Evolutionary conservation across 92 coral and sea anemone species (phyloP).

Genomic region (Zoanthus sociatus): DNA sequence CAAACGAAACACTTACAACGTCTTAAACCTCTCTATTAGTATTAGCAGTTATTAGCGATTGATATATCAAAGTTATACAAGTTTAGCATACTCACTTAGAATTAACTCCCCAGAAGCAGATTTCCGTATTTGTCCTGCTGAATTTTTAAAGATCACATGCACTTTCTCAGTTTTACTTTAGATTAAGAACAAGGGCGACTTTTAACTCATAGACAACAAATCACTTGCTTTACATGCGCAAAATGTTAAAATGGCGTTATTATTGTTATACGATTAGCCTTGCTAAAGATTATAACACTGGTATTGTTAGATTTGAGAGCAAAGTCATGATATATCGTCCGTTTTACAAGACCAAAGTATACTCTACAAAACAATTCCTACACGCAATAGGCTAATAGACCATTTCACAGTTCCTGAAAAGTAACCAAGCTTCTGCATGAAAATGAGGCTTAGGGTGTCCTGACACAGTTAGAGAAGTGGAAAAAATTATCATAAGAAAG

Average conservation of each 20-base stretch:
- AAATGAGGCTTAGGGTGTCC: too few relatives aligned
- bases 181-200: background rate
- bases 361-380: background rate
- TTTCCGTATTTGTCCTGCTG: conserved; percentile 44
- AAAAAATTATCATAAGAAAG: too few relatives aligned
- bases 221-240: background rate
- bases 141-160: conserved; percentile 15
- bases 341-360: background rate
- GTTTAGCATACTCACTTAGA: conserved; percentile 24
- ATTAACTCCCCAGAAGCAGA: conserved; percentile 35
- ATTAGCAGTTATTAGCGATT: too few relatives aligned
- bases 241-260: background rate
- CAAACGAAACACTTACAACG: background rate
- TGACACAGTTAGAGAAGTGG: too few relatives aligned
- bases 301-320: background rate
- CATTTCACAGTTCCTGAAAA: too few relatives aligned
- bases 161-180: background rate
- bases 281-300: background rate
- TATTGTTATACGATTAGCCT: background rate
- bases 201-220: background rate
- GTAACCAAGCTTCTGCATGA: too few relatives aligned
- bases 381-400: too few relatives aligned
- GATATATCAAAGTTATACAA: background rate
- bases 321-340: background rate
- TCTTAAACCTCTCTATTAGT: too few relatives aligned